Percentiles rank a stretch among this genome's conserved stretches.
These are phyloP conservation scores for Ascidia mentula DNA, from an alignment of 23 tunicate genomes.

Conservation along the genomic window DNA sequence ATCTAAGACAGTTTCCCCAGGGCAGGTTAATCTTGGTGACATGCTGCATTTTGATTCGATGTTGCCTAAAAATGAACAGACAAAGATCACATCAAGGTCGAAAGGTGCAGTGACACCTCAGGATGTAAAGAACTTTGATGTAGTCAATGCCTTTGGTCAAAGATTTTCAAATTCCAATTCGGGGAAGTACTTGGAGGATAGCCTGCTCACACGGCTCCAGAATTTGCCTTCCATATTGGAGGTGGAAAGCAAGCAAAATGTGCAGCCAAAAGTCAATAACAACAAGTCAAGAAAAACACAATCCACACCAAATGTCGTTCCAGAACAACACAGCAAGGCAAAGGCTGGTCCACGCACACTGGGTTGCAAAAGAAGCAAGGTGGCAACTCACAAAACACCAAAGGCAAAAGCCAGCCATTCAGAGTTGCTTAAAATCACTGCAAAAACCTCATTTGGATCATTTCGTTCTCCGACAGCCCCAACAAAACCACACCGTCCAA, in stretches of 20 bases:
- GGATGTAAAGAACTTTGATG: neutral
- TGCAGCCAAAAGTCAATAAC: neutral
- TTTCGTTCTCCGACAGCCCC: neutral
- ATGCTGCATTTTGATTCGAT: neutral
- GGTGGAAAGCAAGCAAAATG: neutral
- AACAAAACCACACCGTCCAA: neutral
- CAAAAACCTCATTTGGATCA: neutral
- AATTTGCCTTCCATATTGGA: neutral
- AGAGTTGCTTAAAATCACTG: neutral
- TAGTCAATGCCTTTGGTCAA: neutral
- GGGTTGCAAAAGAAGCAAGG: neutral
- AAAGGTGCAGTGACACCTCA: neutral
- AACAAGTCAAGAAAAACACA: slow-evolving; percentile 4
- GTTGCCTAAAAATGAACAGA: neutral
- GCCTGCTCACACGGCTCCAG: neutral
- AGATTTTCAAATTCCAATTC: neutral
- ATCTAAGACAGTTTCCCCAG: neutral
- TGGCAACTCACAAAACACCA: neutral
- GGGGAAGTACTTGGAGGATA: neutral
- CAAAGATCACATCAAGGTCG: neutral
- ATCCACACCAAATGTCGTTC: neutral
- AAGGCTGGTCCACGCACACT: neutral
- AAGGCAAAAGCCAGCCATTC: neutral
- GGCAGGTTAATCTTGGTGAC: slow-evolving; percentile 2
- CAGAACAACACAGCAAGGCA: neutral